Percentiles rank a stretch among this genome's conserved stretches.
phyloP scores from a whole-genome alignment of 2,113 vertebrate genomes.

The Antigone vipio region DNA sequence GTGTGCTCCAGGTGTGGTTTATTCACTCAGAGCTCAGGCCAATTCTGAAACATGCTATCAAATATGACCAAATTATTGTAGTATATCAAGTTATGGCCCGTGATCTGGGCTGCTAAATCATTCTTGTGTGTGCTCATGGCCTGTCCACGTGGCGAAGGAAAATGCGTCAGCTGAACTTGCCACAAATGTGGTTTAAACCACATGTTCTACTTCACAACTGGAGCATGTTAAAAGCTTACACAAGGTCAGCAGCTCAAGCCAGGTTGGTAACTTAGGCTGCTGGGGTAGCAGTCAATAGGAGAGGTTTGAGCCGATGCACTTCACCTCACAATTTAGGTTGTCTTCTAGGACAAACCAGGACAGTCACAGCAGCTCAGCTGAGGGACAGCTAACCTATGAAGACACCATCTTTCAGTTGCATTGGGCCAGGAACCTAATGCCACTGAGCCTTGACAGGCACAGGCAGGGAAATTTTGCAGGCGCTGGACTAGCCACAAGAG shows the following conservation, averaged over 20 bases:
- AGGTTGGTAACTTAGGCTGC: neutral
- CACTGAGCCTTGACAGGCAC: neutral
- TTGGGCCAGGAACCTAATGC: neutral
- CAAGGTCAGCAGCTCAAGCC: neutral
- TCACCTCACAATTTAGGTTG: accelerated
- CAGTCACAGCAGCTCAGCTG: neutral
- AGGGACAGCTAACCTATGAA: neutral
- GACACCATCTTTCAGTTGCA: neutral
- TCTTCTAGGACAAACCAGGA: neutral
- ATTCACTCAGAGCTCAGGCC: neutral
- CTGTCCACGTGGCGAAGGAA: neutral
- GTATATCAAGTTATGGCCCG: accelerated
- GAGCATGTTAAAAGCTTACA: neutral
- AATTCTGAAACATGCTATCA: neutral
- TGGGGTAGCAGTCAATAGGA: neutral
- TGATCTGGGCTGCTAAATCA: neutral
- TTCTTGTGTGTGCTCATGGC: neutral
- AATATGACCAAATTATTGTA: neutral
- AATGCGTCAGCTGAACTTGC: neutral
- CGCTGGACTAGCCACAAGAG: slow-evolving; percentile 37
- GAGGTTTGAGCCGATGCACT: neutral
- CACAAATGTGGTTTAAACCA: neutral
- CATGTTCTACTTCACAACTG: neutral
- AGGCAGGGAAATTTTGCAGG: neutral
- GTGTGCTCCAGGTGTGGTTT: neutral